phyloP scores from a whole-genome alignment of 2,113 vertebrate genomes.

The Pao palembangensis region DNA sequence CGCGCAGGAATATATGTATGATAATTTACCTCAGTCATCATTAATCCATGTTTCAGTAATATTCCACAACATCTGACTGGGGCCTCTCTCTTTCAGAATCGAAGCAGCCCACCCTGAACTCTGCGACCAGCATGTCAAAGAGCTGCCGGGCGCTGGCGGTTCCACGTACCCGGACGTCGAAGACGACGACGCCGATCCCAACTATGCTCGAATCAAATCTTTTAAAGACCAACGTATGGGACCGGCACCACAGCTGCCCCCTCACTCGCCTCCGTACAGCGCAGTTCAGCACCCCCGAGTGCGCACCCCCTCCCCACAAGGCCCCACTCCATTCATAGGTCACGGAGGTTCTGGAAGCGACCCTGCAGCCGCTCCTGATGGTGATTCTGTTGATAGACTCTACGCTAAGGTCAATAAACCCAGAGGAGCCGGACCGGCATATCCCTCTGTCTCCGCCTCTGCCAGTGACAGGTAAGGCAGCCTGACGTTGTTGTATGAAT shows the following conservation, averaged over 20 bases:
- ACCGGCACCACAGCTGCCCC: slow-evolving; percentile 34
- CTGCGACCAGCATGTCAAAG: slow-evolving; percentile 76
- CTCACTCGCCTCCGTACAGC: slow-evolving; percentile 46
- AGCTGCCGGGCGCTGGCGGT: slow-evolving; percentile 41
- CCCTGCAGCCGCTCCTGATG: slow-evolving; percentile 67
- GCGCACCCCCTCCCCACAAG: slow-evolving; percentile 71
- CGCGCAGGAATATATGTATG: no score
- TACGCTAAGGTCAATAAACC: slow-evolving; percentile 97
- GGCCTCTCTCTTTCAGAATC: slow-evolving; percentile 74
- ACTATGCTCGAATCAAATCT: slow-evolving; percentile 91
- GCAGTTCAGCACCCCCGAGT: slow-evolving; percentile 59
- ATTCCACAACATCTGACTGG: background rate
- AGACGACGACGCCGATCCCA: slow-evolving; percentile 92
- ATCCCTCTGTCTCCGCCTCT: slow-evolving; percentile 66
- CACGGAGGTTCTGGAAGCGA: slow-evolving; percentile 38
- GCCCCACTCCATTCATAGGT: slow-evolving; percentile 50
- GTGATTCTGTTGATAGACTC: slow-evolving; percentile 85
- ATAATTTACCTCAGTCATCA: background rate
- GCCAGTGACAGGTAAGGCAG: slow-evolving; percentile 81
- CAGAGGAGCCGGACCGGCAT: slow-evolving; percentile 56
- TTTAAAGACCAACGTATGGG: slow-evolving; percentile 80
- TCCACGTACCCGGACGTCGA: slow-evolving; percentile 80
- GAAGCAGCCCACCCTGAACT: slow-evolving; percentile 88
- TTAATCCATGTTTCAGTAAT: background rate
- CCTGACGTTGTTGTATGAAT: background rate